Percentiles rank a stretch among this genome's conserved stretches.
These are phyloP conservation scores for Conus ventricosus DNA, from an alignment of 1,140 invertebrate species.

Conservation along the genomic window DNA sequence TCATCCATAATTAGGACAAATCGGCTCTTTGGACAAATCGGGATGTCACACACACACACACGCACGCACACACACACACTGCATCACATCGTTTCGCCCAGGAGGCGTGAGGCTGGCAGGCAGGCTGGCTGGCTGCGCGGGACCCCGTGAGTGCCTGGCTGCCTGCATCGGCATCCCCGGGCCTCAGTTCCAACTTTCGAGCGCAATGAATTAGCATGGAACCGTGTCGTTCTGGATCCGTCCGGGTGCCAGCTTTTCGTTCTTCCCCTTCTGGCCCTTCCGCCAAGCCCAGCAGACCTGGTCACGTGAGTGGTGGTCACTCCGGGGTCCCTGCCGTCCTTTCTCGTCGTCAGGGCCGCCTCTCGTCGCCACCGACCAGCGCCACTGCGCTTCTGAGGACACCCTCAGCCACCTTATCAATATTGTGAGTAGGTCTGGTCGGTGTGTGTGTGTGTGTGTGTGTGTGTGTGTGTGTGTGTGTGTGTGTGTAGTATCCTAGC, in stretches of 20 bases:
- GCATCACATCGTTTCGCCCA: not conserved
- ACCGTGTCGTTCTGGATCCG: slow-evolving; percentile 51
- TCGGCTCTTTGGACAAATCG: too few species aligned
- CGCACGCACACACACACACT: not conserved
- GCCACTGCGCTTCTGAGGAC: slow-evolving; percentile 40
- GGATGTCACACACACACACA: not conserved
- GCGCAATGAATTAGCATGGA: slow-evolving; percentile 45
- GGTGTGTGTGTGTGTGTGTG: too few species aligned
- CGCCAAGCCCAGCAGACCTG: not conserved
- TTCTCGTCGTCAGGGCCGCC: too few species aligned
- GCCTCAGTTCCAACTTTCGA: slow-evolving; percentile 42
- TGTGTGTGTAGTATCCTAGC: too few species aligned
- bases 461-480: too few species aligned
- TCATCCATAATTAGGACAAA: too few species aligned
- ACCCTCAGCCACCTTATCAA: slow-evolving; percentile 51
- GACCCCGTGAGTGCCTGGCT: not conserved
- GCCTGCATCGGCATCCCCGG: not conserved
- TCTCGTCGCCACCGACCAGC: not conserved
- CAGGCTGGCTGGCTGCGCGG: not conserved
- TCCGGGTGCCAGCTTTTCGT: slow-evolving; percentile 28
- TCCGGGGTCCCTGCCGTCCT: not conserved
- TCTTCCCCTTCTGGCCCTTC: not conserved
- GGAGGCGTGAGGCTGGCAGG: not conserved
- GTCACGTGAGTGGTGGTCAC: not conserved
- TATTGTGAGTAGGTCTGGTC: slow-evolving; percentile 42